Evolutionary conservation across 2,888 invertebrate genomes (phyloP), one percentile per base, ranked within the genome.

Genomic region (Uloborus plumipes): DNA sequence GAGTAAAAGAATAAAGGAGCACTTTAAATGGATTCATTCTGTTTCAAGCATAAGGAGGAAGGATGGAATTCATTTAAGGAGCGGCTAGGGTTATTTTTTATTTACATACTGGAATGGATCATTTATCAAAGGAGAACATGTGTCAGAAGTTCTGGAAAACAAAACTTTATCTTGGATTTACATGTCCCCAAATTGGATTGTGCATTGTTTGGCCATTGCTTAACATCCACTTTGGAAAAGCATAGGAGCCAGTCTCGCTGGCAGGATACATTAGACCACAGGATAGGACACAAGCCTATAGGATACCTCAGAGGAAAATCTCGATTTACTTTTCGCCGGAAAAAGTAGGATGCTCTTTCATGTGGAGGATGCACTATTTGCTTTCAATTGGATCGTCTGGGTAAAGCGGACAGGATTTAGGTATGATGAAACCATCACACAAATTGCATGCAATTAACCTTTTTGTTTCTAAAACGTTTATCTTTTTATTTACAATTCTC

Each of bases 401-500:
- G 69, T 31, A 51, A 31, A 67, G 59, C 6, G 26, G 55, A 20
- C 22, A 51, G 55, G 61, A 64, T 75, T 81, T 82, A 82, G 81
- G 81, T 82, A 82, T 82, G 81, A 53, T 65, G 74, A 31, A 74
- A 39, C 71, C 70, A 59, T 75, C 61, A 66, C 70, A 59, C 58
- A 70, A 51, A 49, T 65, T 82, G 81, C 81, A 75, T 82, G 81
- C 75, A 62, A 13, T 67, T 13, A 64, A 55, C 55, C 55, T 55
- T 18, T 55, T 55, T 18, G 20, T 18, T 55, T 55, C 13, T 20
- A 55, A n/a, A 55, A 18, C 20, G 16, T 18, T 18, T 55, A 55
- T 55, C 9, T 55, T 55, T 55, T n/a, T 55, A 55, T 55, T 14
- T 55, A 18, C 20, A 18, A 18, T 55, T 55, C 11, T 20, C n/a